Evolutionary conservation across 2,113 vertebrate genomes (phyloP).

Genomic region (Atrichornis clamosus): DNA sequence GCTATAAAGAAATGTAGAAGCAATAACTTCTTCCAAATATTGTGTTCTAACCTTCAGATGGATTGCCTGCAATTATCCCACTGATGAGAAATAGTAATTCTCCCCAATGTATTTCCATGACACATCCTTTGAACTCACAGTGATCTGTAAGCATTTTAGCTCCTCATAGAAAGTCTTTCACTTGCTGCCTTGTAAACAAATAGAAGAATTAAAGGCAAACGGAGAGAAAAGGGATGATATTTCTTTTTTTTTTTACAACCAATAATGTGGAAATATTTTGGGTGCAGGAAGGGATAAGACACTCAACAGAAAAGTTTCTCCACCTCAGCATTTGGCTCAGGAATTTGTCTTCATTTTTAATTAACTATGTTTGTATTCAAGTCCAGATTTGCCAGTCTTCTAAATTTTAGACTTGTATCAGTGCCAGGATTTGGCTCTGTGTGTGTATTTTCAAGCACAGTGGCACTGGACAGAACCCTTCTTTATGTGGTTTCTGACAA

Average conservation of each 20-base stretch:
- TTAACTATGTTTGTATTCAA: not conserved
- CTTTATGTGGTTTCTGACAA: not conserved
- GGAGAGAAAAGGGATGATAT: not conserved
- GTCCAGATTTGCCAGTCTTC: not conserved
- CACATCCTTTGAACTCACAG: conserved; percentile 10
- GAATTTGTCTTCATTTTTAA: not conserved
- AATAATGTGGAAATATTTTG: not conserved
- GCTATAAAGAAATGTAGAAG: conserved; percentile 26
- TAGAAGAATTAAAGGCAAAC: not conserved
- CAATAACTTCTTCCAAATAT: conserved; percentile 14
- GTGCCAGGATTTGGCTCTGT: not conserved
- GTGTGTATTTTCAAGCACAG: not conserved
- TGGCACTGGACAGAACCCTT: not conserved
- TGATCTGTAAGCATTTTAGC: not conserved
- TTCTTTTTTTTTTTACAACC: not conserved
- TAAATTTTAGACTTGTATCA: not conserved
- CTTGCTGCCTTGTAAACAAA: not conserved
- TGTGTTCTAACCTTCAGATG: conserved; percentile 15
- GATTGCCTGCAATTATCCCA: not conserved
- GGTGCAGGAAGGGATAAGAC: not conserved
- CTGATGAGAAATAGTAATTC: conserved; percentile 3
- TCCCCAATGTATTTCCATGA: not conserved
- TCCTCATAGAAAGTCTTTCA: not conserved
- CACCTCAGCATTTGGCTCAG: not conserved
- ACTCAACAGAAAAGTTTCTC: not conserved